These are phyloP conservation scores for Spheniscus humboldti DNA, from an alignment of 2,797 vertebrate species.

Conservation along the genomic window DNA sequence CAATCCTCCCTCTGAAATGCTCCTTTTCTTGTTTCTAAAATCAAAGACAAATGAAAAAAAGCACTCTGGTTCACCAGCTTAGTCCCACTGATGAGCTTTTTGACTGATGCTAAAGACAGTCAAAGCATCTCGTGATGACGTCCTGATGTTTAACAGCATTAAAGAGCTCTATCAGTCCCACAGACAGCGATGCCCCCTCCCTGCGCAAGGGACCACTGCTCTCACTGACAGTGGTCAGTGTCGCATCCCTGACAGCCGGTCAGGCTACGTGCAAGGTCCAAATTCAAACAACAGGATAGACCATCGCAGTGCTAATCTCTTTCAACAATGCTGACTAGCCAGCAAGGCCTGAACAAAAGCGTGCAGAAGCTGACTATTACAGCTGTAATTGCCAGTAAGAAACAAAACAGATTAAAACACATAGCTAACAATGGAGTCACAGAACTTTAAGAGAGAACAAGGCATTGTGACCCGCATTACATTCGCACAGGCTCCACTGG, in stretches of 20 bases:
- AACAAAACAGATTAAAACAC: neutral
- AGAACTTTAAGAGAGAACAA: neutral
- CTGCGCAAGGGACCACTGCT: rapidly evolving
- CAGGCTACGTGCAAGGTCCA: neutral
- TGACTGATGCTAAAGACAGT: neutral
- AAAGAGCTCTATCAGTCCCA: neutral
- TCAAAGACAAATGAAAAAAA: neutral
- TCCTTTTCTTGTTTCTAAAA: neutral
- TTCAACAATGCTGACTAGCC: neutral
- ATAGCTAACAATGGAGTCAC: neutral
- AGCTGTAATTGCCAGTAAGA: neutral
- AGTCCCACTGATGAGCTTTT: neutral
- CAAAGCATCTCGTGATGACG: neutral
- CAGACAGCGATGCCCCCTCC: rapidly evolving
- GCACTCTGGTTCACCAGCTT: neutral
- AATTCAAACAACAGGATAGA: neutral
- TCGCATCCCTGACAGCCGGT: neutral
- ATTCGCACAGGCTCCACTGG: neutral
- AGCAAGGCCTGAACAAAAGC: neutral
- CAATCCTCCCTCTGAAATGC: neutral
- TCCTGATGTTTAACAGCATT: neutral
- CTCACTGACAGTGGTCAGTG: neutral
- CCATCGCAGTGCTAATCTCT: neutral
- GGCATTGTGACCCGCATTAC: neutral
- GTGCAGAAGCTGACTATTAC: neutral